Conservation (phyloP, 2,797 vertebrate genomes). For the Epinephelus malabaricus region DNA sequence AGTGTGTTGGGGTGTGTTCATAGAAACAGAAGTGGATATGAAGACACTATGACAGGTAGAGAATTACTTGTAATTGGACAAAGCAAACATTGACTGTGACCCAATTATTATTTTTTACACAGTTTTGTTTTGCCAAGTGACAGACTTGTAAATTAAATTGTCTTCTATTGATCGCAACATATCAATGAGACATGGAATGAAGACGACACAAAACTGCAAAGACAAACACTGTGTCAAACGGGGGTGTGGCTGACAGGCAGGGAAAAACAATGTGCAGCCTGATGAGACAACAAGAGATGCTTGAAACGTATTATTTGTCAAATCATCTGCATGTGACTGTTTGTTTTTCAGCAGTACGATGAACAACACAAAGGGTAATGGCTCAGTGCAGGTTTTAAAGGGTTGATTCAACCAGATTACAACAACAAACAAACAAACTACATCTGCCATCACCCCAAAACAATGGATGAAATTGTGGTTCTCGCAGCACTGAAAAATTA, state of each 20-base stretch:
- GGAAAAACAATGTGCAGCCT: conserved; percentile 44
- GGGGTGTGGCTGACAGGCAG: conserved; percentile 45
- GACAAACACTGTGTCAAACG: conserved; percentile 49
- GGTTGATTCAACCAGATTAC: neutral
- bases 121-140: conserved; percentile 64
- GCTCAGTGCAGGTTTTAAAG: neutral
- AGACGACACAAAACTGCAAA: conserved; percentile 47
- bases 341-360: conserved; percentile 28
- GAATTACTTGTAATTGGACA: conserved; percentile 62
- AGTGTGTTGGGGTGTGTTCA: conserved; percentile 7
- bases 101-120: conserved; percentile 52
- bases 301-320: conserved; percentile 48
- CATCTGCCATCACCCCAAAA: neutral
- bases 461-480: neutral
- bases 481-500: conserved; percentile 9
- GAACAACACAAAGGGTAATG: conserved; percentile 9
- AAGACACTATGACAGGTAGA: conserved; percentile 34
- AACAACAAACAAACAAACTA: neutral
- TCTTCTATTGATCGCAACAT: conserved; percentile 67
- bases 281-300: conserved; percentile 44
- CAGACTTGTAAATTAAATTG: conserved; percentile 73
- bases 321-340: conserved; percentile 21
- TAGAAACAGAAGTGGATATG: conserved; percentile 11
- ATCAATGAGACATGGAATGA: conserved; percentile 61
- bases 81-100: conserved; percentile 51